Conservation (phyloP, 2,888 invertebrate species). For the Pharmacophagus antenor region DNA sequence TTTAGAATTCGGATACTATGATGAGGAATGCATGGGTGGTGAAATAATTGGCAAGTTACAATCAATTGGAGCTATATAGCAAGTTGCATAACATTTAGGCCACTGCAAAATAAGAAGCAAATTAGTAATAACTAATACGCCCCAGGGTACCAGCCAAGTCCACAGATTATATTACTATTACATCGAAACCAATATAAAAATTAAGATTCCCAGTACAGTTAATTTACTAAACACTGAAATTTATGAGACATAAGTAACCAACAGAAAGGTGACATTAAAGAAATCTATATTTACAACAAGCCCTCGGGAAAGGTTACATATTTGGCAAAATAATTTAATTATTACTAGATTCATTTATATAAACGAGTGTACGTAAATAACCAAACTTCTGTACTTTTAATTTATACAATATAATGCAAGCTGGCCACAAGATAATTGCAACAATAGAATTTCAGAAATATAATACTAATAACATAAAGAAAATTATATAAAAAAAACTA, state of each 20-base stretch:
- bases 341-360: conserved; percentile 49
- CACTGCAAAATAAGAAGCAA: neutral
- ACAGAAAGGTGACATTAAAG: conserved; percentile 46
- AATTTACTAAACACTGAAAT: conserved; percentile 42
- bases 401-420: conserved; percentile 27
- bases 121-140: neutral
- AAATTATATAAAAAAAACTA: neutral
- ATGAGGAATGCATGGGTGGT: conserved; percentile 10
- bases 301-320: conserved; percentile 58
- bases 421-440: conserved; percentile 32
- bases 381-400: conserved; percentile 16
- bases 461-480: no score
- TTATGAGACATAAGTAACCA: conserved; percentile 50
- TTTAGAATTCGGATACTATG: conserved; percentile 26
- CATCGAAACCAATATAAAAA: conserved; percentile 1
- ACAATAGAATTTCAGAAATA: neutral
- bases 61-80: neutral
- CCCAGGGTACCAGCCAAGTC: conserved; percentile 15
- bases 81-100: conserved; percentile 10
- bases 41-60: neutral
- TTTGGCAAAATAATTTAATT: conserved; percentile 76
- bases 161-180: conserved; percentile 6
- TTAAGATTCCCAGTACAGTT: conserved; percentile 35
- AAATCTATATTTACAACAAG: conserved; percentile 67
- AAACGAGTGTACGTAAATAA: conserved; percentile 40